Percentiles rank a stretch among this genome's conserved stretches.
phyloP scores from a whole-genome alignment of 2,888 invertebrate species.

The Melitaea athalia region DNA sequence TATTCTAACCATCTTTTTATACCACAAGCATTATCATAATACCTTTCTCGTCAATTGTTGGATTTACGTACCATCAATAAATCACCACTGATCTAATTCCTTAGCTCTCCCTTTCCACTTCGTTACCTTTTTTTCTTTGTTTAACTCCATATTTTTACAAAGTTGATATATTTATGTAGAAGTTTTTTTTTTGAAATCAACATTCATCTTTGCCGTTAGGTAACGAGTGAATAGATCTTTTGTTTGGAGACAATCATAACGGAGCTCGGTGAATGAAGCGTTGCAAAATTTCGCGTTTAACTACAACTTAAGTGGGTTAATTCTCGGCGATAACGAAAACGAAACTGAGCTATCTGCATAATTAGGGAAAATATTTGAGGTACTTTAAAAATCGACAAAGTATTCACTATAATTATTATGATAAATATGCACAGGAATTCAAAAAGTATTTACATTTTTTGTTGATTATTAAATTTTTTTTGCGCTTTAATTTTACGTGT shows the following conservation, averaged over 20 bases:
- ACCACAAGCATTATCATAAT: no score
- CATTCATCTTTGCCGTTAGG: constrained; percentile 23
- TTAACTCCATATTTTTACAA: neutral
- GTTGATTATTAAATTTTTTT: neutral
- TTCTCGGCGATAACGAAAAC: constrained; percentile 51
- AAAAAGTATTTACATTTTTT: neutral
- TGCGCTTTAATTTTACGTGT: neutral
- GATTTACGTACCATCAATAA: no score
- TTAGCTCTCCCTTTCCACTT: no score
- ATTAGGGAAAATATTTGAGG: constrained; percentile 7
- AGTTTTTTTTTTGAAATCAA: constrained; percentile 8
- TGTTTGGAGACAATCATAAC: constrained; percentile 26
- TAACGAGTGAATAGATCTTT: constrained; percentile 21
- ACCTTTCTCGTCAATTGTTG: no score
- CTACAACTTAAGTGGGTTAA: constrained; percentile 54
- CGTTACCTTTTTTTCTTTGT: no score
- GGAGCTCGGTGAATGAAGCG: constrained; percentile 16
- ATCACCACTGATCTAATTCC: no score
- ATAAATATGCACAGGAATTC: neutral
- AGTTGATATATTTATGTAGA: neutral
- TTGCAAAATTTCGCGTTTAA: constrained; percentile 41
- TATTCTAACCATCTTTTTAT: no score
- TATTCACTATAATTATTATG: neutral
- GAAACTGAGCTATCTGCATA: constrained; percentile 36
- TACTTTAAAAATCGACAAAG: neutral